These are phyloP conservation scores for Hycleus phaleratus DNA, from an alignment of 1,140 invertebrate genomes.

Conservation along the genomic window DNA sequence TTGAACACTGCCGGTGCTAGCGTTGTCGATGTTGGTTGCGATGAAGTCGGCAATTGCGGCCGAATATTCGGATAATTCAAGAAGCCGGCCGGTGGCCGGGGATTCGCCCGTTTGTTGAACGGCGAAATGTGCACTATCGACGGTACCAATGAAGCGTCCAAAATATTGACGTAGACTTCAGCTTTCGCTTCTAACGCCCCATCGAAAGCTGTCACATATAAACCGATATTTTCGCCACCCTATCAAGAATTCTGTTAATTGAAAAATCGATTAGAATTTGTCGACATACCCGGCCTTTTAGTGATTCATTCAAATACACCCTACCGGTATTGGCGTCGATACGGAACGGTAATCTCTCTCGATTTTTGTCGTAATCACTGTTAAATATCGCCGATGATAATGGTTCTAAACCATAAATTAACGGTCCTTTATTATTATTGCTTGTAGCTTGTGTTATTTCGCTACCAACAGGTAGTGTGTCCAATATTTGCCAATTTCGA, in stretches of 20 bases:
- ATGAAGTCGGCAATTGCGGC: constrained; percentile 9
- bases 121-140: constrained; percentile 22
- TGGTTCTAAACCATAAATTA: constrained; percentile 57
- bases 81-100: too few species aligned
- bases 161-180: constrained; percentile 61
- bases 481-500: constrained; percentile 58
- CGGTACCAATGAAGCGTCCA: constrained; percentile 32
- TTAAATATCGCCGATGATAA: constrained; percentile 24
- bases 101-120: not conserved
- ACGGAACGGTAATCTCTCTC: constrained; percentile 51
- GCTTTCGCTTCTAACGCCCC: constrained; percentile 58
- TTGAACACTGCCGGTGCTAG: not conserved
- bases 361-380: constrained; percentile 26
- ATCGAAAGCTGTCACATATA: constrained; percentile 64
- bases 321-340: constrained; percentile 62
- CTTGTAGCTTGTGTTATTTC: constrained; percentile 46
- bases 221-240: constrained; percentile 58
- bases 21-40: not conserved
- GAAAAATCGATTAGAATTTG: not conserved
- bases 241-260: constrained; percentile 27
- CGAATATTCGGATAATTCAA: not conserved
- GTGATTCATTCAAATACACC: constrained; percentile 60
- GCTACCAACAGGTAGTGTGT: constrained; percentile 55
- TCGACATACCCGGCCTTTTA: constrained; percentile 55
- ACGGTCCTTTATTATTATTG: constrained; percentile 53